Base-by-base conservation (phyloP, 2,113 vertebrate genomes). In the Microtus pennsylvanicus region DNA sequence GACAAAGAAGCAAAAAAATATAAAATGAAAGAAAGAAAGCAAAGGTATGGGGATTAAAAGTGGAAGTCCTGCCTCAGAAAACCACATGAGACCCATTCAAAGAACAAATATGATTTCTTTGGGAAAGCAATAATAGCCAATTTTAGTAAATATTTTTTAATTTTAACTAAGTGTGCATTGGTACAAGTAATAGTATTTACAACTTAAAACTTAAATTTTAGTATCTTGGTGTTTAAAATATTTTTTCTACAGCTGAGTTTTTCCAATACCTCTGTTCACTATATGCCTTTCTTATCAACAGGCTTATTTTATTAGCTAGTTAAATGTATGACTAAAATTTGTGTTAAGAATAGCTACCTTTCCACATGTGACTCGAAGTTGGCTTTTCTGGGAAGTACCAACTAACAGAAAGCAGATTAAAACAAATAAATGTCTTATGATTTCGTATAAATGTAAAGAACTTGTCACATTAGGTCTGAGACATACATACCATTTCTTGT, bases 61-160 rank as follows among this genome's bases (percentile, higher is more conserved):
- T 30, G 47, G 16, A 33, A 33, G 9, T 11, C 38, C 8, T 69
- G 7, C 9, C 24, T 47, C 61, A 69, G 17, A 87, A 87, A 69
- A 35, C 9, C 14, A 30, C 6, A 35, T 47, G 26, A 67, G 17
- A 67, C 4, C 61, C 7, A 86, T 69, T 33, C 7, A 45, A 42
- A 30, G 17, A 58, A 16, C 4, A 28, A 67, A 65, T 35, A 70
- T n/a, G 2, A 26, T 24, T 14, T 67, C 1, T 12, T 58, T 63
- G 83, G 16, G 16, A 95, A 13, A 5, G 86, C 9, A 61, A 30
- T 38, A 81, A 45, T 55, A 74, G 3, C 35, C 58, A 33, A 63
- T 86, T 95, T 89, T 21, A 87, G n/a, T 89, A 83, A 94, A 67
- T 35, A 83, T 35, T 3, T 87, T 94, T 7, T 89, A 7, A 55